These are phyloP conservation scores for Ciconia nigra DNA, from an alignment of 2,797 vertebrate genomes.

Conservation along the genomic window DNA sequence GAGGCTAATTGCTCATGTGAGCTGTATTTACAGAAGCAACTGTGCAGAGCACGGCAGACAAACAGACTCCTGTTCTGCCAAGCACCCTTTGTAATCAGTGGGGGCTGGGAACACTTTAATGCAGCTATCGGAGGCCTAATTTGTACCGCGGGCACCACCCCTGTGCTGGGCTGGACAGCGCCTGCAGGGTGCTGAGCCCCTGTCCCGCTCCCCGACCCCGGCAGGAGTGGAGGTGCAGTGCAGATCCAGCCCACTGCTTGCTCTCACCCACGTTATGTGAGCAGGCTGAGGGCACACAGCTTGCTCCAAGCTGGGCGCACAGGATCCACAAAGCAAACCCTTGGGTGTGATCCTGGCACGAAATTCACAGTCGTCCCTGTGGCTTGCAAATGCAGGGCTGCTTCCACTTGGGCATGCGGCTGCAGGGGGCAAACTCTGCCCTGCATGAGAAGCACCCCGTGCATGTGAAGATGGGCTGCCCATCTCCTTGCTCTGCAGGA, in stretches of 20 bases:
- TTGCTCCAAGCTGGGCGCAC: rapidly evolving
- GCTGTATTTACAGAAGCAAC: slow-evolving; percentile 44
- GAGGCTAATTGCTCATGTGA: slow-evolving; percentile 49
- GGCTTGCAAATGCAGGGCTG: not conserved
- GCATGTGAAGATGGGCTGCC: not conserved
- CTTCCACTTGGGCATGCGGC: not conserved
- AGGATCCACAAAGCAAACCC: not conserved
- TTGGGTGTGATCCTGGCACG: not conserved
- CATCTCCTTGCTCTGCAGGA: not conserved
- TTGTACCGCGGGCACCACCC: not conserved
- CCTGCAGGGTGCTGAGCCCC: not conserved
- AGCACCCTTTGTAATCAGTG: slow-evolving; percentile 36
- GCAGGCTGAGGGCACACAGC: not conserved
- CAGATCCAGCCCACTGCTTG: rapidly evolving
- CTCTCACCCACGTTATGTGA: rapidly evolving
- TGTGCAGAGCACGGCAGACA: slow-evolving; percentile 35
- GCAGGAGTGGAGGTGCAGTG: not conserved
- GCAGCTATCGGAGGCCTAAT: not conserved
- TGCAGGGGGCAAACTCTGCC: not conserved
- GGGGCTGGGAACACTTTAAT: slow-evolving; percentile 8
- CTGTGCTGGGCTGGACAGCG: not conserved
- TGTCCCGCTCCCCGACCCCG: not conserved
- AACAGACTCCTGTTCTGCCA: slow-evolving; percentile 57
- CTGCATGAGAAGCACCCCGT: rapidly evolving
- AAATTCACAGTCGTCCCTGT: not conserved